phyloP scores from a whole-genome alignment of 2,797 vertebrate species.

The Echeneis naucrates region DNA sequence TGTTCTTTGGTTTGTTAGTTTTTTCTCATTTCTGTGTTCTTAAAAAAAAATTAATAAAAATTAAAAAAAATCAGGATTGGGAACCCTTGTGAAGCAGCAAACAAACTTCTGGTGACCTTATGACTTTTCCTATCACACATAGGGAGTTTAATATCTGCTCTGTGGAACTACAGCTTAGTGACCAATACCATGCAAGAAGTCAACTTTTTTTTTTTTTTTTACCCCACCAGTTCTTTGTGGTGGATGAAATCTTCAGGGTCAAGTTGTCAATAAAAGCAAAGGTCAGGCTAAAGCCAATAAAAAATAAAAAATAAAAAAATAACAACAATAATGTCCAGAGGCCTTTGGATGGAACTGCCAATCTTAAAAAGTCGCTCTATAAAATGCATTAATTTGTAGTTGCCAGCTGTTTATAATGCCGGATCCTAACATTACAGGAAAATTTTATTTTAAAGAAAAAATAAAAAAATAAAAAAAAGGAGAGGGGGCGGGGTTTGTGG shows the following conservation, averaged over 20 bases:
- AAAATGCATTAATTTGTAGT: background rate
- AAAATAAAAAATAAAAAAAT: conserved; percentile 45
- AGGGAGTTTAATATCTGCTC: background rate
- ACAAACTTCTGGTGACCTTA: too few species aligned
- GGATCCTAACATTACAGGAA: background rate
- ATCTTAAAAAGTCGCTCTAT: background rate
- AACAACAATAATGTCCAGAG: conserved; percentile 15
- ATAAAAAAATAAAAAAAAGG: too few species aligned
- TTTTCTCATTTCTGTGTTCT: too few species aligned
- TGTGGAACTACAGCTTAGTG: background rate
- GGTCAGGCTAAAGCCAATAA: conserved; percentile 43
- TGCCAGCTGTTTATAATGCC: background rate
- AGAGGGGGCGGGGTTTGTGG: too few species aligned
- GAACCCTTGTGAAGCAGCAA: too few species aligned
- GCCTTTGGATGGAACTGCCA: conserved; percentile 15
- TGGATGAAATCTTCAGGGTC: conserved; percentile 20
- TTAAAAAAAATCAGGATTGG: too few species aligned
- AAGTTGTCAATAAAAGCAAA: conserved; percentile 40
- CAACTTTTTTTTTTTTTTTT: background rate
- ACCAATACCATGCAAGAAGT: background rate
- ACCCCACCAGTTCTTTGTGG: background rate
- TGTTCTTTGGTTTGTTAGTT: too few species aligned
- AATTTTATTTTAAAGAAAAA: too few species aligned
- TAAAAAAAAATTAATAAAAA: too few species aligned
- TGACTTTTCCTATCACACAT: too few species aligned